Base-by-base conservation (phyloP, 2,888 invertebrate genomes). In the Deladenus siricidicola region DNA sequence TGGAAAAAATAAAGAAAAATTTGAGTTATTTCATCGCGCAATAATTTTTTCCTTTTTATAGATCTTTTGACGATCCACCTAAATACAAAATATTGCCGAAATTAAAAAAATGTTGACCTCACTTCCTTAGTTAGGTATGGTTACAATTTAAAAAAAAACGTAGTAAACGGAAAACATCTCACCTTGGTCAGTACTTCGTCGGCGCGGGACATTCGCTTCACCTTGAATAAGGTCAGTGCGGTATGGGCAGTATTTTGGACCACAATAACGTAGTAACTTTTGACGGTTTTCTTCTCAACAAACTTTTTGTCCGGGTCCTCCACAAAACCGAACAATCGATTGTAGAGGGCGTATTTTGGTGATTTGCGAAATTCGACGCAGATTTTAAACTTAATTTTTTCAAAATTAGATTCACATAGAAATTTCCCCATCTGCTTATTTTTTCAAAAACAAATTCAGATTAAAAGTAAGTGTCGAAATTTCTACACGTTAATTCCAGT, bases 331-430 rank as follows among this genome's bases (percentile, higher is more conserved):
- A 49, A 60, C 30, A 60, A 17, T 17, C 34, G 29, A 30, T 59
- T 60, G 39, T 44, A 57, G 26, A 60, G 26, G 19, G 34, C n/a
- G 4, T 52, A 42, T 24, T 48, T 59, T n/a, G 43, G 29, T 24
- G 49, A 49, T 28, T 23, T 14, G 42, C 58, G 42, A 34, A 59
- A 30, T 58, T 60, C 60, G 4, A 44, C 60, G n/a, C 58, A 50
- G n/a, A 60, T 59, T 60, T 49, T 60, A 28, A 60, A 60, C 60
- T 60, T 48, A 45, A 59, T 45, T 42, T 10, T n/a, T n/a, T n/a
- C n/a, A n/a, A n/a, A n/a, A n/a, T n/a, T n/a, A n/a, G n/a, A n/a
- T n/a, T n/a, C n/a, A n/a, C n/a, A n/a, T n/a, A n/a, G n/a, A n/a
- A n/a, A n/a, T n/a, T n/a, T n/a, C n/a, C n/a, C 26, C 29, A 48